Evolutionary conservation across 2,113 vertebrate genomes (phyloP).

Genomic region (Pterocles gutturalis): DNA sequence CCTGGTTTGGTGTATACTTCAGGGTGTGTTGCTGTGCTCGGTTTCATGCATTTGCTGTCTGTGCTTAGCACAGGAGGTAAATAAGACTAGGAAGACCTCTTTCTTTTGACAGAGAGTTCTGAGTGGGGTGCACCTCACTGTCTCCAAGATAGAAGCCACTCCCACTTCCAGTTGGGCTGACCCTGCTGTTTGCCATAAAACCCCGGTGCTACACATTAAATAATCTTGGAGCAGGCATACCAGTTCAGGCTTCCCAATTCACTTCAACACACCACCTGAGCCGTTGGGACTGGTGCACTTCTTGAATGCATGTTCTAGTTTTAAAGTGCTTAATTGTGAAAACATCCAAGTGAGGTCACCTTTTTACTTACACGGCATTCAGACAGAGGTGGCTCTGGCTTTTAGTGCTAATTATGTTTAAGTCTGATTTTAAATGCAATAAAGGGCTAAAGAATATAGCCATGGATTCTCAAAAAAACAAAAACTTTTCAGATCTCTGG

Average conservation of each 20-base stretch:
- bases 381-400: neutral
- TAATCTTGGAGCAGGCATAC: neutral
- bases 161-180: neutral
- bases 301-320: neutral
- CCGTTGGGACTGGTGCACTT: neutral
- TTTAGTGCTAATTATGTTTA: neutral
- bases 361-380: neutral
- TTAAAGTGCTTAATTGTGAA: neutral
- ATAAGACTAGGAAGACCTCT: neutral
- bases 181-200: neutral
- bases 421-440: neutral
- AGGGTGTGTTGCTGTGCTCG: neutral
- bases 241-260: fast-evolving
- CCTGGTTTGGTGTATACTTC: neutral
- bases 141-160: neutral
- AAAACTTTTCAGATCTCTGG: neutral
- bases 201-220: neutral
- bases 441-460: neutral
- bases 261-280: neutral
- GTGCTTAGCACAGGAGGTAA: neutral
- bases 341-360: neutral
- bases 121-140: neutral
- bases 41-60: neutral
- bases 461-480: neutral
- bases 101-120: neutral